phyloP scores from a whole-genome alignment of 1,140 invertebrate genomes.

The Penaeus chinensis region DNA sequence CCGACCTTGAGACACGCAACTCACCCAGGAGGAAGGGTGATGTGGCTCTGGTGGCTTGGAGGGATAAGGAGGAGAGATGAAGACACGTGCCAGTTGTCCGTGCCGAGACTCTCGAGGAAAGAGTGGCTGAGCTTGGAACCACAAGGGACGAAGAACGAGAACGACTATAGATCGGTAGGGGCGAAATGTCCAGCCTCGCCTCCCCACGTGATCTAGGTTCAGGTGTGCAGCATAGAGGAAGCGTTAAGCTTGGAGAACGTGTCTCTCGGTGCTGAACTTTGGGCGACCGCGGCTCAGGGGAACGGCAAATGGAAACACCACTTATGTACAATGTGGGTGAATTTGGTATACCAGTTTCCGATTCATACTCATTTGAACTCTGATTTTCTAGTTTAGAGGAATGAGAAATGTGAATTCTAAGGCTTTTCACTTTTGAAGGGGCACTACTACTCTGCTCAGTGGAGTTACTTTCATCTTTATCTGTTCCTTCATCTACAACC shows the following conservation, averaged over 20 bases:
- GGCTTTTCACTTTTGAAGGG: conserved; percentile 52
- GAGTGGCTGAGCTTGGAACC: conserved; percentile 54
- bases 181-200: conserved; percentile 58
- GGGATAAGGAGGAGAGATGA: conserved; percentile 64
- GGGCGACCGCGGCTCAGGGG: conserved; percentile 71
- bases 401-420: conserved; percentile 63
- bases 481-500: conserved; percentile 60
- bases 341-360: conserved; percentile 74
- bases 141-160: conserved; percentile 60
- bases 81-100: conserved; percentile 45
- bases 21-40: conserved; percentile 66
- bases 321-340: conserved; percentile 74
- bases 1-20: conserved; percentile 68
- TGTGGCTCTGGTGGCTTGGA: conserved; percentile 64
- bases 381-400: conserved; percentile 68
- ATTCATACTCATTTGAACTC: conserved; percentile 73
- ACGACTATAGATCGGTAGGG: conserved; percentile 61
- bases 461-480: conserved; percentile 63
- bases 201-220: conserved; percentile 43
- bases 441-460: conserved; percentile 59
- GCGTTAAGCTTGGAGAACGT: conserved; percentile 59
- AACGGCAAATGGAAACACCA: conserved; percentile 74
- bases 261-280: conserved; percentile 64
- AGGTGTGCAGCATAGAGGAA: conserved; percentile 66
- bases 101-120: conserved; percentile 50